Conservation (phyloP, 2,888 invertebrate species). For the Synanthedon vespiformis region DNA sequence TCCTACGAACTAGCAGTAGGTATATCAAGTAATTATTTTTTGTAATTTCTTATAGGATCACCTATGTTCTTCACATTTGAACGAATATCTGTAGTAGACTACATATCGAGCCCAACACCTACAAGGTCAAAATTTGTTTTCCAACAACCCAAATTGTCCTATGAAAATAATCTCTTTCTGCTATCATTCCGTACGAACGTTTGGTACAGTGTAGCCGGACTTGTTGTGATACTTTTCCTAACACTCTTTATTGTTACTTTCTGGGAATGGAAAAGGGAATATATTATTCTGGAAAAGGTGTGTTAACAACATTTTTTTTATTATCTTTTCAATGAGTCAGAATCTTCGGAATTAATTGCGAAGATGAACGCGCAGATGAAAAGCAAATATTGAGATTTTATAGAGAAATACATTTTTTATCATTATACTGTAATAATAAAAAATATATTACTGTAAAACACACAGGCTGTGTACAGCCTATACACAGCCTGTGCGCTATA, state of each 20-base stretch:
- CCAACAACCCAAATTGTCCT: constrained; percentile 78
- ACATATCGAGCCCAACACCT: constrained; percentile 75
- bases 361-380: no score
- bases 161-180: constrained; percentile 77
- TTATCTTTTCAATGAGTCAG: neutral
- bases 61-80: constrained; percentile 74
- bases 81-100: constrained; percentile 73
- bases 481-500: no score
- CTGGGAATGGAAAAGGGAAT: constrained; percentile 51
- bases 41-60: constrained; percentile 56
- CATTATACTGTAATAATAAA: no score
- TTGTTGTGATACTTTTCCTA: constrained; percentile 55
- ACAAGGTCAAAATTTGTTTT: constrained; percentile 79
- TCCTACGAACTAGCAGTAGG: no score
- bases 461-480: no score
- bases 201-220: constrained; percentile 70
- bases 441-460: no score
- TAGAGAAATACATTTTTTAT: no score
- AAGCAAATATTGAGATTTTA: no score
- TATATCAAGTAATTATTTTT: neutral
- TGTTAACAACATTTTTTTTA: neutral
- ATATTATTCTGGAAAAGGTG: constrained; percentile 16
- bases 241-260: constrained; percentile 38
- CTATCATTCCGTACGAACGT: constrained; percentile 75
- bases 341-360: no score